These are phyloP conservation scores for Caenorhabditis wallacei DNA, from an alignment of 2,888 invertebrate species.

Conservation along the genomic window DNA sequence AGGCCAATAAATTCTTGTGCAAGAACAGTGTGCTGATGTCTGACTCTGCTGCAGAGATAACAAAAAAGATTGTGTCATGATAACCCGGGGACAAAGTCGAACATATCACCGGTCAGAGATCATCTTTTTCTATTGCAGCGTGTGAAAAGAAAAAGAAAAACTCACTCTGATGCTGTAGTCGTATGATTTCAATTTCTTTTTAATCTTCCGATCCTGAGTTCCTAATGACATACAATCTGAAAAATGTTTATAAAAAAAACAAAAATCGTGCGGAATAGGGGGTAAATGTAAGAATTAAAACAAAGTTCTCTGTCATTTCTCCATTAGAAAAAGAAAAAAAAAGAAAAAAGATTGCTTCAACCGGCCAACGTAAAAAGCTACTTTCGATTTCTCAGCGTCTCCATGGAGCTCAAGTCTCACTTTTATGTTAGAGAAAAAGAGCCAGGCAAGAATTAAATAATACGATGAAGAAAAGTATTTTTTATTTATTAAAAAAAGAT, in stretches of 20 bases:
- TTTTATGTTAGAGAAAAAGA: too few species aligned
- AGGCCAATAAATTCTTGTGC: slow-evolving; percentile 22
- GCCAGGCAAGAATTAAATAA: too few species aligned
- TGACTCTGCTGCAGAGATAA: slow-evolving; percentile 10
- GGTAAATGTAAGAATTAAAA: neutral
- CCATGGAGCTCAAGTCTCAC: too few species aligned
- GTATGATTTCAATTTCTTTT: slow-evolving; percentile 58
- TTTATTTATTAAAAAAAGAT: too few species aligned
- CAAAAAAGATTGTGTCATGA: slow-evolving; percentile 5
- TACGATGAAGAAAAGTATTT: too few species aligned
- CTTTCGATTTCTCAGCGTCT: too few species aligned
- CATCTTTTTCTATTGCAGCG: neutral
- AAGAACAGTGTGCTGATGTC: slow-evolving; percentile 10
- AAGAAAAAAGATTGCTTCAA: too few species aligned
- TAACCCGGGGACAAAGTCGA: slow-evolving; percentile 19
- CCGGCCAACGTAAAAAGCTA: too few species aligned
- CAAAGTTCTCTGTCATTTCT: too few species aligned
- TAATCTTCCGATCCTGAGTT: neutral
- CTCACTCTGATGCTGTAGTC: slow-evolving; percentile 58
- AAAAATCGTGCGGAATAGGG: neutral
- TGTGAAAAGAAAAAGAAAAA: neutral
- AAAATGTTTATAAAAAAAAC: neutral
- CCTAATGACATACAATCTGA: slow-evolving; percentile 46
- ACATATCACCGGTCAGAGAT: slow-evolving; percentile 22
- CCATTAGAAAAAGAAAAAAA: too few species aligned